phyloP scores from a whole-genome alignment of 2,797 vertebrate genomes.

The Champsocephalus esox region DNA sequence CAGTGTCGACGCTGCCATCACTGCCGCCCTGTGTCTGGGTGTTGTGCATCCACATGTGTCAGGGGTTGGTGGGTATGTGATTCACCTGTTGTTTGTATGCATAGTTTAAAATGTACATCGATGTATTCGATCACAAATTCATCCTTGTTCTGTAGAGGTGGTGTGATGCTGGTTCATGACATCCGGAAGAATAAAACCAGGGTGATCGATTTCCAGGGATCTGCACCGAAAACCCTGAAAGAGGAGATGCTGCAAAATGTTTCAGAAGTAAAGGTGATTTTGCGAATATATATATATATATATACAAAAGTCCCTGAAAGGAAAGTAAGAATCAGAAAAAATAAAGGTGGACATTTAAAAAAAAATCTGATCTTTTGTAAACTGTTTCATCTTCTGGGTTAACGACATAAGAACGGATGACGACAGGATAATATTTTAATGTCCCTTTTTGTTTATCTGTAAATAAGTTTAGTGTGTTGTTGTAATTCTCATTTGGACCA shows the following conservation, averaged over 20 bases:
- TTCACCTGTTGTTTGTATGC: not conserved
- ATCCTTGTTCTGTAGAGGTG: constrained; percentile 82
- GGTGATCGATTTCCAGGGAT: constrained; percentile 89
- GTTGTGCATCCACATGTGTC: constrained; percentile 89
- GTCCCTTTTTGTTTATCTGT: too few species aligned
- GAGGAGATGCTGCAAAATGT: constrained; percentile 80
- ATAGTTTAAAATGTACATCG: not conserved
- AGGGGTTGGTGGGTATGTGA: constrained; percentile 90
- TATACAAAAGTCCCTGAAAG: too few species aligned
- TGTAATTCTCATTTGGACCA: too few species aligned
- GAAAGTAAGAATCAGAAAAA: too few species aligned
- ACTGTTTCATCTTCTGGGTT: too few species aligned
- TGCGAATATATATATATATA: too few species aligned
- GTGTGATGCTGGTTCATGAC: constrained; percentile 91
- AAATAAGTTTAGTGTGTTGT: too few species aligned
- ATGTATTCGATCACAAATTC: not conserved
- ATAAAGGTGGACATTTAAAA: too few species aligned
- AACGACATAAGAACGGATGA: too few species aligned
- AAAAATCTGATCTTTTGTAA: too few species aligned
- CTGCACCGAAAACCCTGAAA: constrained; percentile 83
- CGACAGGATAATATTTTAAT: too few species aligned
- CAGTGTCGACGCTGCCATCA: constrained; percentile 90
- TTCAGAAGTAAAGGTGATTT: constrained; percentile 84
- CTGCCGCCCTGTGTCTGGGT: constrained; percentile 85
- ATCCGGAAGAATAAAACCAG: constrained; percentile 86